A percentile compares a stretch with the other conserved stretches of the same genome.
Evolutionary conservation across 2,797 vertebrate genomes (phyloP).

Genomic region (Forpus xanthops): DNA sequence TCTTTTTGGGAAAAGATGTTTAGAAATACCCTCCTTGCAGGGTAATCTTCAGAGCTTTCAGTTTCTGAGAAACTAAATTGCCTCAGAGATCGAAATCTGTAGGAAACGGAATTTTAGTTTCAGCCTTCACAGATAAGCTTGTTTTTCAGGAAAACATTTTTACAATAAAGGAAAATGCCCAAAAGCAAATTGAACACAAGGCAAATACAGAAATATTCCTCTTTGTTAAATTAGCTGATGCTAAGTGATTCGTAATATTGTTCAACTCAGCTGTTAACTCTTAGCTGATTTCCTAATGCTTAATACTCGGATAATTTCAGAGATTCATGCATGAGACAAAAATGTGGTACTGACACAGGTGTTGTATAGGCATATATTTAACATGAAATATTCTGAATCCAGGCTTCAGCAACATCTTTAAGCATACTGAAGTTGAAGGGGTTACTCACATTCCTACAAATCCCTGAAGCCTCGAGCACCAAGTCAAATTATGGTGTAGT

Average conservation of each 20-base stretch:
- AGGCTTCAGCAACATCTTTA: not conserved
- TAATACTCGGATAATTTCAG: slow-evolving; percentile 11
- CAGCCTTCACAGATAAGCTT: not conserved
- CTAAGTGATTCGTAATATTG: slow-evolving; percentile 9
- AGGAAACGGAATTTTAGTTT: slow-evolving; percentile 15
- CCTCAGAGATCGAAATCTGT: not conserved
- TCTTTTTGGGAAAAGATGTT: not conserved
- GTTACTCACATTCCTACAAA: not conserved
- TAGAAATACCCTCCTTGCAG: not conserved
- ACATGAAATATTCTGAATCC: not conserved
- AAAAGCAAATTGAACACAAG: not conserved
- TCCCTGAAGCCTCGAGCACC: not conserved
- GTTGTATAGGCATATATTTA: not conserved
- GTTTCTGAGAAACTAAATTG: not conserved
- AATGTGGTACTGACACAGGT: not conserved
- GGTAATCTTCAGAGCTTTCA: not conserved
- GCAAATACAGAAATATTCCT: not conserved
- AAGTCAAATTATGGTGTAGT: not conserved
- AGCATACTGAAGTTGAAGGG: not conserved
- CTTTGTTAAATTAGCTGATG: not conserved
- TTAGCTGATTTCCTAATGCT: not conserved
- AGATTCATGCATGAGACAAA: not conserved
- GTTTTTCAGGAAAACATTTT: not conserved
- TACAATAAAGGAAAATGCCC: not conserved
- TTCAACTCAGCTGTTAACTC: slow-evolving; percentile 33